These are phyloP conservation scores for Lycocorax pyrrhopterus DNA, from an alignment of 2,113 vertebrate genomes.

Conservation along the genomic window DNA sequence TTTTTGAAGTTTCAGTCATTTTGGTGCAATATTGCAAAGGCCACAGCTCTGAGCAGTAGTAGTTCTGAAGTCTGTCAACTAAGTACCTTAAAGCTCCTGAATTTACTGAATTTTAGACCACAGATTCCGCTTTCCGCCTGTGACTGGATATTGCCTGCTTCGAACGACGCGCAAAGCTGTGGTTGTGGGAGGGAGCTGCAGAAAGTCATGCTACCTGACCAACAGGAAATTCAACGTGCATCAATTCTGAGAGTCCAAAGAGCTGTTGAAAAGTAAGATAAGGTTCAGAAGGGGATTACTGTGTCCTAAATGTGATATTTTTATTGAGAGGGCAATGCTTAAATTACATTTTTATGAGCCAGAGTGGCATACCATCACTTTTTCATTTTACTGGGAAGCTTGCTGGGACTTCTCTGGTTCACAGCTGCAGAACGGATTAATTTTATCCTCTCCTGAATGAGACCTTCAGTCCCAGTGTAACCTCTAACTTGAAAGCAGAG, in stretches of 20 bases:
- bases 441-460: conserved; percentile 54
- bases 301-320: conserved; percentile 53
- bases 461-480: conserved; percentile 1
- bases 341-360: conserved; percentile 63
- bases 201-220: conserved; percentile 65
- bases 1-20: conserved; percentile 37
- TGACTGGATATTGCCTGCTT: conserved; percentile 40
- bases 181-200: conserved; percentile 52
- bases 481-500: conserved; percentile 24
- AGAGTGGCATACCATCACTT: conserved; percentile 43
- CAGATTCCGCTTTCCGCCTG: not conserved
- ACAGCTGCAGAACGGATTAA: conserved; percentile 57
- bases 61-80: conserved; percentile 32
- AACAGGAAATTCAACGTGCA: conserved; percentile 70
- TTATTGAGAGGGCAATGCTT: conserved; percentile 44
- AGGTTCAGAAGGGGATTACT: conserved; percentile 65
- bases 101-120: conserved; percentile 10
- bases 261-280: conserved; percentile 73
- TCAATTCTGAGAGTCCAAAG: conserved; percentile 59
- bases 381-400: conserved; percentile 46
- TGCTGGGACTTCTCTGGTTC: conserved; percentile 40
- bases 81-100: conserved; percentile 21
- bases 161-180: conserved; percentile 13
- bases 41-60: not conserved
- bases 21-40: conserved; percentile 8